Conservation (phyloP, 2,888 invertebrate genomes). For the Dendrolimus houi region DNA sequence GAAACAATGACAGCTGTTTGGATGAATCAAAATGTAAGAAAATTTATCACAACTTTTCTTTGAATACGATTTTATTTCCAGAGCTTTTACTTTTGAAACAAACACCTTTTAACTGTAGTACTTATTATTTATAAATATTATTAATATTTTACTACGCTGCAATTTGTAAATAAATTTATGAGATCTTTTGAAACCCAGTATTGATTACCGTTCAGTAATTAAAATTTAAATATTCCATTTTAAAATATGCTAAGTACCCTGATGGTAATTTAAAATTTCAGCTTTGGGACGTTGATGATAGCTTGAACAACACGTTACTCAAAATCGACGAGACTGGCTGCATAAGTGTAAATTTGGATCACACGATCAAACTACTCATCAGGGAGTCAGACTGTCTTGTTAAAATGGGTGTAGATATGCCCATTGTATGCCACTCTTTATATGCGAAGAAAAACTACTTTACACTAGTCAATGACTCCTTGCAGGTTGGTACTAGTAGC, state of each 20-base stretch:
- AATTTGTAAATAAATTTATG: too few species aligned
- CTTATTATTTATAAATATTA: too few species aligned
- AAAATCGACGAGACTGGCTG: slow-evolving; percentile 79
- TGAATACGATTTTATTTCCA: too few species aligned
- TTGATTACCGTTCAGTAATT: too few species aligned
- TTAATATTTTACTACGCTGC: too few species aligned
- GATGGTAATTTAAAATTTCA: slow-evolving; percentile 23
- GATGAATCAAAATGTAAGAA: slow-evolving; percentile 87
- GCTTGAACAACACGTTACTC: slow-evolving; percentile 78
- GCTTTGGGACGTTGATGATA: slow-evolving; percentile 80
- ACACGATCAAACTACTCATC: slow-evolving; percentile 84
- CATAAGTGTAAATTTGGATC: slow-evolving; percentile 86
- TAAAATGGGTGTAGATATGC: slow-evolving; percentile 88
- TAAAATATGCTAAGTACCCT: too few species aligned
- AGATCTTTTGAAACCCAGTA: too few species aligned
- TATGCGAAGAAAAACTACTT: slow-evolving; percentile 88
- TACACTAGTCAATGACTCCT: slow-evolving; percentile 83
- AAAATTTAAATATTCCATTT: too few species aligned
- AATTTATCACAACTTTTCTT: too few species aligned
- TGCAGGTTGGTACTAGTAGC: slow-evolving; percentile 67
- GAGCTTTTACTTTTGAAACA: too few species aligned
- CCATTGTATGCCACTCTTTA: slow-evolving; percentile 87
- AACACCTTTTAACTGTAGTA: too few species aligned
- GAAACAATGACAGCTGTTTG: slow-evolving; percentile 87
- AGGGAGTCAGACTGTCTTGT: slow-evolving; percentile 90